phyloP scores from a whole-genome alignment of 2,797 vertebrate genomes.

The Xenopus petersii region DNA sequence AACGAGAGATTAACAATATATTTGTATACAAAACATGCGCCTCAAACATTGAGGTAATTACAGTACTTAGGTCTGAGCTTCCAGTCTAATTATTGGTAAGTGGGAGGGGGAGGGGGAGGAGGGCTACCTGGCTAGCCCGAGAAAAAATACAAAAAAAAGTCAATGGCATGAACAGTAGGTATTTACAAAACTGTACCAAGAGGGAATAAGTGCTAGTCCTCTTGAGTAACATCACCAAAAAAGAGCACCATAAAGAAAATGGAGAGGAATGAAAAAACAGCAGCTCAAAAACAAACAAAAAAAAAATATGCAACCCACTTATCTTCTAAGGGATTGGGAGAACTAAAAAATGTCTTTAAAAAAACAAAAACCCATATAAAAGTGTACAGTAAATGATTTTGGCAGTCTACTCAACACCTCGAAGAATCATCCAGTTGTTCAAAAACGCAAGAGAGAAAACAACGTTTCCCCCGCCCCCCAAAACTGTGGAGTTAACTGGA shows the following conservation, averaged over 20 bases:
- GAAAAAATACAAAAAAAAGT: constrained; percentile 86
- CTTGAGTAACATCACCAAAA: constrained; percentile 79
- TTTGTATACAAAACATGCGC: constrained; percentile 93
- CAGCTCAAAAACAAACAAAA: constrained; percentile 58
- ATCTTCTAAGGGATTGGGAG: constrained; percentile 47
- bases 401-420: constrained; percentile 57
- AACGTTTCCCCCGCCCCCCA: not conserved
- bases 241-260: constrained; percentile 91
- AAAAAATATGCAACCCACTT: not conserved
- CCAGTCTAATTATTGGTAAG: constrained; percentile 91
- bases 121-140: constrained; percentile 79
- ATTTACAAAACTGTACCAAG: constrained; percentile 90
- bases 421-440: constrained; percentile 60
- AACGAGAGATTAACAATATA: constrained; percentile 86
- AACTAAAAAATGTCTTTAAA: constrained; percentile 15
- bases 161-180: constrained; percentile 91
- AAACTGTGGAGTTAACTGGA: constrained; percentile 71
- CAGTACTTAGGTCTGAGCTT: constrained; percentile 99
- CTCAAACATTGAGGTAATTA: constrained; percentile 97
- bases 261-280: constrained; percentile 60
- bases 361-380: constrained; percentile 44
- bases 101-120: constrained; percentile 53
- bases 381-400: constrained; percentile 48
- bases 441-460: constrained; percentile 53
- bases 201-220: constrained; percentile 77